These are phyloP conservation scores for Boulengeromyrus knoepffleri DNA, from an alignment of 2,113 vertebrate genomes.

Conservation along the genomic window DNA sequence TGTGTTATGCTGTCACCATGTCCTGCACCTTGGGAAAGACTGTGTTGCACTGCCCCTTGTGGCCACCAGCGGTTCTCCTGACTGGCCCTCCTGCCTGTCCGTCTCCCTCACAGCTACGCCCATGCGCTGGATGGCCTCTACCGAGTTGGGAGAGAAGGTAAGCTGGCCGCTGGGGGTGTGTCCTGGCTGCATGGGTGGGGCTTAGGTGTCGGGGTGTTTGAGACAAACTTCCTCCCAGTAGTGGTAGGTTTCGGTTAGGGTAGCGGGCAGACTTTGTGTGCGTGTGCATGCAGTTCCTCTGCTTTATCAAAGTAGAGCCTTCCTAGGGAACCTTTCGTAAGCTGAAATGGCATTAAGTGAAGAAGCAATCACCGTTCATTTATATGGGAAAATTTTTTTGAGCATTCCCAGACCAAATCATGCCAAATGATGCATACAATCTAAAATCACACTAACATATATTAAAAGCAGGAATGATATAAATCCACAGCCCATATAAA, in stretches of 20 bases:
- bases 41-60: not conserved
- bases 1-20: not conserved
- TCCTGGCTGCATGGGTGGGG: not conserved
- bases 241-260: not conserved
- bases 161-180: slow-evolving; percentile 25
- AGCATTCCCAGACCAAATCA: not conserved
- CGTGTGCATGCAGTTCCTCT: not conserved
- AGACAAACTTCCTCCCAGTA: not conserved
- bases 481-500: too few relatives aligned
- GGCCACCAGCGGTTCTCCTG: not conserved
- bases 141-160: slow-evolving; percentile 84
- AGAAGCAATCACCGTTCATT: not conserved
- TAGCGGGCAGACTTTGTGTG: not conserved
- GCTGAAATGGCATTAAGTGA: not conserved
- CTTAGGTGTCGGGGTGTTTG: not conserved
- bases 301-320: not conserved
- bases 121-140: slow-evolving; percentile 86
- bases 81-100: not conserved
- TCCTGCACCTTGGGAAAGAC: not conserved
- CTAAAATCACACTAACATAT: too few relatives aligned
- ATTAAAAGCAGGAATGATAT: too few relatives aligned
- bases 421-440: not conserved
- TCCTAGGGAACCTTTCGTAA: not conserved
- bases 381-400: not conserved
- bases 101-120: slow-evolving; percentile 71